These are phyloP conservation scores for Lytechinus pictus DNA, from an alignment of 35 echinoderm and acorn worm genomes.

Conservation along the genomic window DNA sequence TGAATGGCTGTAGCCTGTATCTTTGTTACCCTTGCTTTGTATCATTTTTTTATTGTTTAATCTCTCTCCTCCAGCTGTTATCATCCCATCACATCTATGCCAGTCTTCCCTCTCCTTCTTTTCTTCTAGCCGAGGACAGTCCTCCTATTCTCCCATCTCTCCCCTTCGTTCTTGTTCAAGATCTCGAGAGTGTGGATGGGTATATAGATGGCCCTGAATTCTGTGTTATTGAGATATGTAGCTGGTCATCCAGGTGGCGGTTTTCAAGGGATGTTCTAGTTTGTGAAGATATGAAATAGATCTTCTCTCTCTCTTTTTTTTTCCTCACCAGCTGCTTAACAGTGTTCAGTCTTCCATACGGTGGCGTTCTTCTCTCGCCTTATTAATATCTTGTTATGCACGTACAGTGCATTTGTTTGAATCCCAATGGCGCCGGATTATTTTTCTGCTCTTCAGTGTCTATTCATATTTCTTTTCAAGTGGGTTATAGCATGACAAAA, in stretches of 20 bases:
- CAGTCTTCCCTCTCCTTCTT: constrained; percentile 25
- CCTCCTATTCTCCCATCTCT: background rate
- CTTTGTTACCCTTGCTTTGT: constrained; percentile 53
- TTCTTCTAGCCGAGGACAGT: background rate
- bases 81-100: constrained; percentile 21
- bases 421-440: background rate
- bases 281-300: constrained; percentile 6
- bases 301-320: background rate
- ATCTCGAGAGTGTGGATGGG: background rate
- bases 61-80: constrained; percentile 38
- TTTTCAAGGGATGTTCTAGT: background rate
- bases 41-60: constrained; percentile 47
- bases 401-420: background rate
- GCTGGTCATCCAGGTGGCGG: background rate
- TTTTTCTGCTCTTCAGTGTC: background rate
- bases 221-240: background rate
- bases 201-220: background rate
- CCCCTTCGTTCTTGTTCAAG: background rate
- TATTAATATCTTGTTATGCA: background rate
- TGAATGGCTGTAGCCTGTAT: constrained; percentile 31
- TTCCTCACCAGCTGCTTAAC: background rate
- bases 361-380: background rate
- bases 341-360: background rate
- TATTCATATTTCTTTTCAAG: constrained; percentile 20
- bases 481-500: background rate